Percentiles rank a stretch among this genome's conserved stretches.
These are phyloP conservation scores for Poeciliopsis infans DNA, from an alignment of 2,797 vertebrate species.

Conservation along the genomic window DNA sequence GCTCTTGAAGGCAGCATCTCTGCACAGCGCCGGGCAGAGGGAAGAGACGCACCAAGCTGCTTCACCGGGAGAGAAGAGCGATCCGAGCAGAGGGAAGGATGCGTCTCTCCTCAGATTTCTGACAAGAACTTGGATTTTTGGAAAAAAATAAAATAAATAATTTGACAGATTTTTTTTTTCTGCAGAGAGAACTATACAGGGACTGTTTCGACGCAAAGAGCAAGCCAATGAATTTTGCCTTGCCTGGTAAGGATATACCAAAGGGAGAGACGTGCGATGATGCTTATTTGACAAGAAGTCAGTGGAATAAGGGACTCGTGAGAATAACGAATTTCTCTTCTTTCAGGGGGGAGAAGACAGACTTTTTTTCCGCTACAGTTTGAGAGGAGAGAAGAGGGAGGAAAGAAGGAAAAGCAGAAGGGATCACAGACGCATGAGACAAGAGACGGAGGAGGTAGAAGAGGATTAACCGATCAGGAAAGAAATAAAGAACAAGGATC, in stretches of 20 bases:
- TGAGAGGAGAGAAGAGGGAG: constrained; percentile 30
- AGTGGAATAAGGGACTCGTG: constrained; percentile 22
- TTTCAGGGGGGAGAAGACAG: constrained; percentile 38
- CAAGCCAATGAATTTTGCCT: neutral
- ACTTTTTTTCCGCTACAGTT: constrained; percentile 23
- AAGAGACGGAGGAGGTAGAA: constrained; percentile 26
- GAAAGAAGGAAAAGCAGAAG: constrained; percentile 12
- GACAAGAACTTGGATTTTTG: constrained; percentile 41
- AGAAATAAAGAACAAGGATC: constrained; percentile 21
- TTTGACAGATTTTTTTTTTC: constrained; percentile 12
- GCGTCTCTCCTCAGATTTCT: constrained; percentile 54
- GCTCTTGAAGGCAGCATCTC: constrained; percentile 74
- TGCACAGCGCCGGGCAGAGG: constrained; percentile 49
- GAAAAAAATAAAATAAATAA: neutral
- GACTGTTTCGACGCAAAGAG: neutral
- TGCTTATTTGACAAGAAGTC: constrained; percentile 42
- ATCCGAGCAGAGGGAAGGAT: constrained; percentile 34
- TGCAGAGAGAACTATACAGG: constrained; percentile 5
- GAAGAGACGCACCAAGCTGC: constrained; percentile 59
- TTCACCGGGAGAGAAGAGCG: constrained; percentile 40
- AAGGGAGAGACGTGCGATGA: constrained; percentile 27
- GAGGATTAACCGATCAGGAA: constrained; percentile 32
- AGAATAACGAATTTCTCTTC: constrained; percentile 45
- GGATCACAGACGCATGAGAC: constrained; percentile 46
- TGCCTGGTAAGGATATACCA: constrained; percentile 35